Evolutionary conservation across 2,797 vertebrate genomes (phyloP), one percentile per base, ranked within the genome.

Genomic region (Martes flavigula): DNA sequence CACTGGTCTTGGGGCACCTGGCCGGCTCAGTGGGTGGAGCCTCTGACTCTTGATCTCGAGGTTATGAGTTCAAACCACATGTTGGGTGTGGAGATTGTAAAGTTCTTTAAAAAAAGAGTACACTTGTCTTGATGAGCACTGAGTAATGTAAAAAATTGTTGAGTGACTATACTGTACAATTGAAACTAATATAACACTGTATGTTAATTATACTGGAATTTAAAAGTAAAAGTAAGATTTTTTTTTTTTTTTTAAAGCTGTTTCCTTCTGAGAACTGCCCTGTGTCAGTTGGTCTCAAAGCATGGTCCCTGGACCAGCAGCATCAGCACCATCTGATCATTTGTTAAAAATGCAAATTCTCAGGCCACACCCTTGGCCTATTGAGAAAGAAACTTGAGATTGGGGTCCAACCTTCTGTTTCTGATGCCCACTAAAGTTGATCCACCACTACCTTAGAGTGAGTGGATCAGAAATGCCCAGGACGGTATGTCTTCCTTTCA

Each of bases 271-370:
- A 60, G 43, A 89, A 25, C 8, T 60, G 23, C n/a, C 17, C 58
- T 72, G 27, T 13, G 14, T 51, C 35, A 35, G 7, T 68, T 23
- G 51, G 73, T 94, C 70, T 92, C 64, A 27, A 68, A 77, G 35
- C 43, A n/a, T 38, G 38, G 23, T 83, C 48, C 68, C 25, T 27
- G 38, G 35, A 13, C 64, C 23, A 58, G 40, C 48, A 75, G 43
- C 15, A 78, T 18, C 46, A 87, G 54, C 12, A 54, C 46, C 54
- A 54, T 40, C 46, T 38, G 83, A 32, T 35, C 81, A 87, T 40
- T 77, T n/a, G 38, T n/a, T 92, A 56, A 81, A 91, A 87, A 92
- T 25, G n/a, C n/a, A 77, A 75, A 94, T 62, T 51, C 56, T 62
- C 56, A n/a, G 60, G 8, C 1, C 21, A 23, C 12, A 40, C 32